phyloP scores from a whole-genome alignment of 1,140 invertebrate genomes.

The Danaus melanippus region DNA sequence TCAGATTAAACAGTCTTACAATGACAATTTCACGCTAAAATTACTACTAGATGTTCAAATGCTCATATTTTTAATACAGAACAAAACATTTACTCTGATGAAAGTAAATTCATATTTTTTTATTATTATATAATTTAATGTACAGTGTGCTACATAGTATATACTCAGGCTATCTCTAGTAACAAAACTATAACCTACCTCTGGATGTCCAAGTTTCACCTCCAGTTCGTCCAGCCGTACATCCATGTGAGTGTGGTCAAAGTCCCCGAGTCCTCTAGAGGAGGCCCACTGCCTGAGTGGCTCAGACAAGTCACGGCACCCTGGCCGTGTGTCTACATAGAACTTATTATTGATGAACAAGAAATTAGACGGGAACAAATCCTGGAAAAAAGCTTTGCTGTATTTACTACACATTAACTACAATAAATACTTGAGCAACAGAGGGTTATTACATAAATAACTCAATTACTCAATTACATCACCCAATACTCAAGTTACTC shows the following conservation, averaged over 20 bases:
- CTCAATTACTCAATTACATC: no score
- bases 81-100: no score
- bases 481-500: no score
- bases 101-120: no score
- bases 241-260: slow-evolving; percentile 74
- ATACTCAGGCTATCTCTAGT: neutral
- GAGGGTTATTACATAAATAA: no score
- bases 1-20: no score
- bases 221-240: slow-evolving; percentile 76
- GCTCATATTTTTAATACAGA: no score
- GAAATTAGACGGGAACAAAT: slow-evolving; percentile 80
- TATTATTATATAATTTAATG: no score
- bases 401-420: neutral
- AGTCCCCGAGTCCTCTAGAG: slow-evolving; percentile 68
- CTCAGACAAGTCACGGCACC: slow-evolving; percentile 77
- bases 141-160: no score
- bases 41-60: no score
- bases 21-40: no score
- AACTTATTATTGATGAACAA: slow-evolving; percentile 86
- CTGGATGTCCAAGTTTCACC: slow-evolving; percentile 80
- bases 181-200: slow-evolving; percentile 49
- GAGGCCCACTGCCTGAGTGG: slow-evolving; percentile 78
- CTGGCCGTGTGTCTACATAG: slow-evolving; percentile 80
- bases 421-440: no score
- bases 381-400: slow-evolving; percentile 59